Base-by-base conservation (phyloP, 1,140 invertebrate genomes). In the Telenomus remus region DNA sequence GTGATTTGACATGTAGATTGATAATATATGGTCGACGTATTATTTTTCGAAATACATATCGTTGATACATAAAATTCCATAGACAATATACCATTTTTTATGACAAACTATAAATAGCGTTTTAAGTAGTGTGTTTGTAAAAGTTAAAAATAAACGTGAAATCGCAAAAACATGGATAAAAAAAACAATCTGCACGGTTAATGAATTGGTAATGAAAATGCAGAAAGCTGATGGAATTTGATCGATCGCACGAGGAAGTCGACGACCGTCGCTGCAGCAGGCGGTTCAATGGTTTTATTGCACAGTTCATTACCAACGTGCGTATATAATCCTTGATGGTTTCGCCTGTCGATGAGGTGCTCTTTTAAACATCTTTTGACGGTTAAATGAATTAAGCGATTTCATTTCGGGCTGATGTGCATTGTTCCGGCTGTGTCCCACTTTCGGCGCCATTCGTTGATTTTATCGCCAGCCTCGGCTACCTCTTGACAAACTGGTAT, bases 361-460 rank as follows among this genome's bases (percentile, higher is more conserved):
- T 34, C 49, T 44, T 14, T 50, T 51, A 53, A 51, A 51, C 33
- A 37, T 61, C 59, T 61, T 61, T 61, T 61, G 48, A 51, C 13
- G 39, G 48, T 44, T 61, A 51, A 61, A 61, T 44, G 44, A 53
- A 61, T 61, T 61, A 50, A 61, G 33, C 59, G 35, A 61, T 51
- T 61, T 43, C 59, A 35, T 44, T 61, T 12, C 13, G 15, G 48
- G 14, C 27, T 51, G 35, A 60, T 50, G 49, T 27, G 48, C 37
- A 51, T 15, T 37, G 39, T 51, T 60, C 48, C 7, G 13, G n/a
- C 42, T 12, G 35, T 57, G 34, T 48, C 47, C 55, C 4, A 43
- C 34, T 19, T 42, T 61, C 19, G 44, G 39, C 44, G 4, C 16
- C 19, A 46, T 50, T 60, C 33, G 12, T 13, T 33, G 11, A 14